Evolutionary conservation across 2,888 invertebrate species (phyloP).

Genomic region (Ramazzottius varieornatus): DNA sequence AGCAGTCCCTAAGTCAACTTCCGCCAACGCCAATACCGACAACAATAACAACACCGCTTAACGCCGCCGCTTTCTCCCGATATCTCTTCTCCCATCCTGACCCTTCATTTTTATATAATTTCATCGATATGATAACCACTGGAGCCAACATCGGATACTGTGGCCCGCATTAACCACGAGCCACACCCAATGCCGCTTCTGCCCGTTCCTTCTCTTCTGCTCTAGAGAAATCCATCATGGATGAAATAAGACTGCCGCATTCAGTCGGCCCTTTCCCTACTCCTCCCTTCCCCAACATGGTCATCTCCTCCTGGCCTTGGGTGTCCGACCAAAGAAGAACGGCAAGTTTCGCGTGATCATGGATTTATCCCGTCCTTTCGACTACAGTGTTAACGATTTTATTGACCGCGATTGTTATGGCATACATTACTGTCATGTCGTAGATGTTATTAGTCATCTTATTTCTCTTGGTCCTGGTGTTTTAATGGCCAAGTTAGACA

Average conservation of each 20-base stretch:
- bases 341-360: not conserved
- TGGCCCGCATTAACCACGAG: not conserved
- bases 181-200: not conserved
- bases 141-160: not conserved
- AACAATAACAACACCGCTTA: not conserved
- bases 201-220: not conserved
- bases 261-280: not conserved
- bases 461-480: not conserved
- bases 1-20: not conserved
- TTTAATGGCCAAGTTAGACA: not conserved
- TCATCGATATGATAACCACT: not conserved
- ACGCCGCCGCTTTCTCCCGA: not conserved
- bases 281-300: not conserved
- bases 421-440: not conserved
- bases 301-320: not conserved
- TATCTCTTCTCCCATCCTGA: not conserved
- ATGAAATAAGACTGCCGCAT: not conserved
- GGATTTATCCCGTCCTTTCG: not conserved
- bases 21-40: not conserved
- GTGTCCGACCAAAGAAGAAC: not conserved
- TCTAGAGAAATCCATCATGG: not conserved
- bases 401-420: not conserved
- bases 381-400: not conserved
- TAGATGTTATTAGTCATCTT: not conserved
- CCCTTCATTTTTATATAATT: not conserved